Evolutionary conservation across 2,113 vertebrate genomes (phyloP), one percentile per base, ranked within the genome.

Genomic region (Lepisosteus oculatus): DNA sequence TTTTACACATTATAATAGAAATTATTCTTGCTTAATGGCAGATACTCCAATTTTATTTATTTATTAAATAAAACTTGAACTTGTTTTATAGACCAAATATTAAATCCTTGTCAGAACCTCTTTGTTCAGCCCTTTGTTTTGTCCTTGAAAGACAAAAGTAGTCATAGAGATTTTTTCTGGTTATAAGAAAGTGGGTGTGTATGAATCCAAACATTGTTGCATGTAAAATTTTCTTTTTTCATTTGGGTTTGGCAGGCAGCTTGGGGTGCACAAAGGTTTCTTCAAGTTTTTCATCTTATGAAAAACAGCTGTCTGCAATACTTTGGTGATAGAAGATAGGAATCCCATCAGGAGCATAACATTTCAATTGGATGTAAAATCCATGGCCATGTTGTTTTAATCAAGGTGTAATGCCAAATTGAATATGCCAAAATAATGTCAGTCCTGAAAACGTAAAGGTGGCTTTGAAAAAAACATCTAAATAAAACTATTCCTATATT

Each of bases 261-360:
- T 9, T 55, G 44, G 44, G 63, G 72, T 68, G 13, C 67, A 68
- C 65, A 42, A 44, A 57, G 59, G 55, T 51, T 51, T 43, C 64
- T 4, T 2, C 42, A 65, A 43, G 41, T 65, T 69, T 43, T 74
- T 69, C 68, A 64, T 76, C 62, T 85, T 76, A 89, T 88, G 79
- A 67, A 71, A 85, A 83, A 68, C 88, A 91, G 82, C 87, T 88
- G 88, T 73, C 59, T 70, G 73, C 68, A 65, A 42, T 69, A 47
- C 73, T 57, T 71, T 78, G 77, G 29, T 82, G 75, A 81, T 72
- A 77, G 63, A 76, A 67, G 77, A 83, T 67, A 64, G 67, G 51
- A 62, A 17, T 72, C 72, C 55, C 43, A 55, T 67, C 44, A 71
- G 76, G 70, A 56, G 44, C 43, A 56, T 8, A 6, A 0, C 43